Conservation (phyloP, 2,888 invertebrate genomes). For the Patella pellucida region DNA sequence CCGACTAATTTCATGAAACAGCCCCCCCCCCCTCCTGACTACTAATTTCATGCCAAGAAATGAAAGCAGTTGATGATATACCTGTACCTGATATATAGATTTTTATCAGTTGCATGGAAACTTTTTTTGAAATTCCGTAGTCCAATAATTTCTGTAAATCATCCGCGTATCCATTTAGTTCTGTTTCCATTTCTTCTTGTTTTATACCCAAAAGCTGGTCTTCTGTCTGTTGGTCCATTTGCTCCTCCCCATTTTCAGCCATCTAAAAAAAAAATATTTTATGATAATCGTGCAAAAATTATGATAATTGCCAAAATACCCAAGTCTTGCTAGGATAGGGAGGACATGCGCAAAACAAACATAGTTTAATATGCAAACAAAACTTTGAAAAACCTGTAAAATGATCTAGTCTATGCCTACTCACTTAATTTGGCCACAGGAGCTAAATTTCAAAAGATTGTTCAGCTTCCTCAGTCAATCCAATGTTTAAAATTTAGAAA, state of each 20-base stretch:
- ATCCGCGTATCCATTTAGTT: slow-evolving; percentile 75
- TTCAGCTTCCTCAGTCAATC: no score
- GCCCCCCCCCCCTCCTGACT: background rate
- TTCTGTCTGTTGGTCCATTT: slow-evolving; percentile 41
- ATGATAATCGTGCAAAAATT: no score
- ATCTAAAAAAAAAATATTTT: slow-evolving; percentile 29
- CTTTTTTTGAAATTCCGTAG: slow-evolving; percentile 95
- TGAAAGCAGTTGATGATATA: background rate
- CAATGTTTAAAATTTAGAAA: no score
- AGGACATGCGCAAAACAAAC: no score
- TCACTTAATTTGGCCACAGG: no score
- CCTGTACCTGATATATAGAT: slow-evolving; percentile 90
- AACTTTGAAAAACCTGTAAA: no score
- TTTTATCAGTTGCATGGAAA: slow-evolving; percentile 94
- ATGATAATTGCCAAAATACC: no score
- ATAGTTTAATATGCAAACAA: no score
- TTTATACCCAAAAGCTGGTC: slow-evolving; percentile 38
- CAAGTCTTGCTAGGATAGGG: no score
- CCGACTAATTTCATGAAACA: no score
- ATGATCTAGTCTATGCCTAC: no score
- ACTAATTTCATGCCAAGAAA: background rate
- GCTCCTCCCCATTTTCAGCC: slow-evolving; percentile 50
- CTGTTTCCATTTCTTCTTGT: slow-evolving; percentile 35
- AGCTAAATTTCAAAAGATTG: no score
- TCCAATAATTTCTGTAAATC: slow-evolving; percentile 95